Percentiles rank a stretch among this genome's conserved stretches.
These are phyloP conservation scores for Eulemur coronatus DNA, from an alignment of 2,797 vertebrate species.

Conservation along the genomic window DNA sequence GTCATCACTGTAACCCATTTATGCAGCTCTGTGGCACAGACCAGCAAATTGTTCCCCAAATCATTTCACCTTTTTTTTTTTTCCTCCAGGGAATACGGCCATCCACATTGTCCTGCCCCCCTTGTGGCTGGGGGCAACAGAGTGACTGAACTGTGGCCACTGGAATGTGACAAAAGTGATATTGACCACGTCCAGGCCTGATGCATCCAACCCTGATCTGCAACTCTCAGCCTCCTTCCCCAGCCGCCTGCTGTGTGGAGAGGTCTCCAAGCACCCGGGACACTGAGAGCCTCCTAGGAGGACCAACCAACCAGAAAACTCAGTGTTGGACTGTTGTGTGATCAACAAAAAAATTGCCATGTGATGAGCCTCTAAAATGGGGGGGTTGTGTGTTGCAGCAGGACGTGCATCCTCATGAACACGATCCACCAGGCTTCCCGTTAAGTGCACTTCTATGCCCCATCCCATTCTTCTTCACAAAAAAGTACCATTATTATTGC, in stretches of 20 bases:
- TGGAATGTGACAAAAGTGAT: background rate
- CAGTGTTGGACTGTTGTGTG: rapidly evolving
- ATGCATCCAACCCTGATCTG: background rate
- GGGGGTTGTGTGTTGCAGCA: rapidly evolving
- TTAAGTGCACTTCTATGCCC: background rate
- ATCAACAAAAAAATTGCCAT: rapidly evolving
- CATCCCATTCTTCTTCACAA: background rate
- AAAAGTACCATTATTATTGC: background rate
- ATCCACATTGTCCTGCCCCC: background rate
- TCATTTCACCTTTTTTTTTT: background rate
- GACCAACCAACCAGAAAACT: no score
- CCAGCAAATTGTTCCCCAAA: background rate
- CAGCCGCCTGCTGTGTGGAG: background rate
- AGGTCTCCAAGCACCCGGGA: background rate
- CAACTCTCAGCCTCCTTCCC: background rate
- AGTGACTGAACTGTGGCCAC: rapidly evolving
- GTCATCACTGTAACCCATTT: rapidly evolving
- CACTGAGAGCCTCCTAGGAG: background rate
- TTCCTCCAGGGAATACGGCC: background rate
- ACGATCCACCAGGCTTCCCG: background rate
- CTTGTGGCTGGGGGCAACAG: background rate
- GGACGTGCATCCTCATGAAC: background rate
- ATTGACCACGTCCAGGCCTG: rapidly evolving
- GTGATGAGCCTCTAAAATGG: rapidly evolving
- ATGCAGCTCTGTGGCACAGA: background rate